Percentiles rank a stretch among this genome's conserved stretches.
These are phyloP conservation scores for Artemia franciscana DNA, from an alignment of 1,140 invertebrate species.

Conservation along the genomic window DNA sequence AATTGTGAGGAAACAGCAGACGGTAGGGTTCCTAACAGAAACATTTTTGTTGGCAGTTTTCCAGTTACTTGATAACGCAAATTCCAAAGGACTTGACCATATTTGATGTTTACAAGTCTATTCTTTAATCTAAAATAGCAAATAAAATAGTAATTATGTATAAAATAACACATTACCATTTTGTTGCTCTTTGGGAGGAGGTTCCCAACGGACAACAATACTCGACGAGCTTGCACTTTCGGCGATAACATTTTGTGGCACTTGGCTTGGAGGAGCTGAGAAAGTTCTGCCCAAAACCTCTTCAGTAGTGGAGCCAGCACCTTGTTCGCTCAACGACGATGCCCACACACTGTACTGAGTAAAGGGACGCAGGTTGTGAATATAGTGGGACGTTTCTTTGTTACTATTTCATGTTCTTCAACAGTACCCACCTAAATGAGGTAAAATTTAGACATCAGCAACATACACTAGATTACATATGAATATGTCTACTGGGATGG, in stretches of 20 bases:
- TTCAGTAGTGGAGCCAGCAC: slow-evolving; percentile 47
- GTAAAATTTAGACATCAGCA: slow-evolving; percentile 3
- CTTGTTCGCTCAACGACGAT: slow-evolving; percentile 51
- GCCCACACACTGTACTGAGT: slow-evolving; percentile 60
- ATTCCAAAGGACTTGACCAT: too few species aligned
- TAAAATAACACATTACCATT: too few species aligned
- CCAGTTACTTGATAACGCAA: too few species aligned
- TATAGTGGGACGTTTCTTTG: slow-evolving; percentile 28
- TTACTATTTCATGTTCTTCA: slow-evolving; percentile 32
- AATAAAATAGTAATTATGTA: too few species aligned
- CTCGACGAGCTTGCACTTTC: slow-evolving; percentile 62
- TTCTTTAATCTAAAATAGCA: too few species aligned
- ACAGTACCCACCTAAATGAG: slow-evolving; percentile 25
- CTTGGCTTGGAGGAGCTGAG: slow-evolving; percentile 50
- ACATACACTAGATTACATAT: too few species aligned
- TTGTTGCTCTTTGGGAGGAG: slow-evolving; percentile 47
- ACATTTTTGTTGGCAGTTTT: too few species aligned
- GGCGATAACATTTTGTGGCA: slow-evolving; percentile 66
- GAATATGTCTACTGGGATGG: too few species aligned
- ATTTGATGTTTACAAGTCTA: too few species aligned
- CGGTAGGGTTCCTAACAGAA: too few species aligned
- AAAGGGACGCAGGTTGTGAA: slow-evolving; percentile 40
- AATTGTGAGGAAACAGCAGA: too few species aligned
- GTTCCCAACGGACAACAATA: slow-evolving; percentile 73
- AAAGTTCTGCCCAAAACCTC: slow-evolving; percentile 51